These are phyloP conservation scores for Germaria angustata DNA, from an alignment of 2,888 invertebrate species.

Conservation along the genomic window DNA sequence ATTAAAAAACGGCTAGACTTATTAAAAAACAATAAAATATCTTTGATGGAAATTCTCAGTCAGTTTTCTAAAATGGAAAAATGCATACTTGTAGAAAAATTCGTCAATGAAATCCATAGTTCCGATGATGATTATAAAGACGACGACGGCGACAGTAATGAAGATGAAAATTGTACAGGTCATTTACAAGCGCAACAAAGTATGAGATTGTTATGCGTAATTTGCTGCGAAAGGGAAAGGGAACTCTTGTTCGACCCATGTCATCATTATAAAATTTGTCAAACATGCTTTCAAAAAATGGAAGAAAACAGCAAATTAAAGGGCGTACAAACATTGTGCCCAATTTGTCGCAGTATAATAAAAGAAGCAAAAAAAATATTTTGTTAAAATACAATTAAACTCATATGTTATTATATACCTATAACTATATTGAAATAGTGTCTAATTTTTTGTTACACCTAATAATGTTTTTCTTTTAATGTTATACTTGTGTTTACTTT, in stretches of 20 bases:
- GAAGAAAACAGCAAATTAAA: too few relatives aligned
- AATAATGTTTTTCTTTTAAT: too few relatives aligned
- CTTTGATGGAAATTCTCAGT: neutral
- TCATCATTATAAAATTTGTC: conserved; percentile 32
- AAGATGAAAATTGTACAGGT: too few relatives aligned
- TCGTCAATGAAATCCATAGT: neutral
- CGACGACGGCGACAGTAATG: neutral
- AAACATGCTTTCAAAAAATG: too few relatives aligned
- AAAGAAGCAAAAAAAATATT: too few relatives aligned
- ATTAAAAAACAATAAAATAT: conserved; percentile 13
- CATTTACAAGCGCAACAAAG: conserved; percentile 4
- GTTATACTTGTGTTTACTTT: too few relatives aligned
- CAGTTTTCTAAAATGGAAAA: conserved; percentile 13
- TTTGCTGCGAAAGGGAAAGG: conserved; percentile 28
- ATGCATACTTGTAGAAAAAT: conserved; percentile 11
- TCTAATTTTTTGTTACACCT: too few relatives aligned
- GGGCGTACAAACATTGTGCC: too few relatives aligned
- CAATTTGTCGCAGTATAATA: too few relatives aligned
- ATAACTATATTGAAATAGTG: too few relatives aligned
- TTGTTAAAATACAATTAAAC: too few relatives aligned
- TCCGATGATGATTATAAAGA: neutral
- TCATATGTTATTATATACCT: too few relatives aligned
- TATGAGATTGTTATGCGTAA: conserved; percentile 14
- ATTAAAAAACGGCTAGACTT: neutral
- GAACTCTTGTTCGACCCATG: conserved; percentile 15